These are phyloP conservation scores for Cosmorhoe ocellata DNA, from an alignment of 2,888 invertebrate species.

Conservation along the genomic window DNA sequence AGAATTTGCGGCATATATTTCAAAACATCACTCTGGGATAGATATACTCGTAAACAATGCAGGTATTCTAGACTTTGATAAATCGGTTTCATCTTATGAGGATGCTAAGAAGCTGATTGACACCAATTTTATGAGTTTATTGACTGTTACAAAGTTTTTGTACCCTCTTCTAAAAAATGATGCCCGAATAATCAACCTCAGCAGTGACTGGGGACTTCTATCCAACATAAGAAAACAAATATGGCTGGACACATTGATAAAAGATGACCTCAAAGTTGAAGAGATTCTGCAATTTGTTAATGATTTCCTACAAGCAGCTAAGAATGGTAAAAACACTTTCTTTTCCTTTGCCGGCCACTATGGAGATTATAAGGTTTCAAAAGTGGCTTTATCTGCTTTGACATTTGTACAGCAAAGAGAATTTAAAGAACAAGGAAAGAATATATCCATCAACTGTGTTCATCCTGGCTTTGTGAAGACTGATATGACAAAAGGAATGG, in stretches of 20 bases:
- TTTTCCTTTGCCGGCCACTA: constrained; percentile 71
- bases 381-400: constrained; percentile 74
- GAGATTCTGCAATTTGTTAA: constrained; percentile 80
- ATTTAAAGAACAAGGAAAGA: constrained; percentile 74
- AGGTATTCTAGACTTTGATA: constrained; percentile 86
- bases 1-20: constrained; percentile 82
- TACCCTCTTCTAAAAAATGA: constrained; percentile 87
- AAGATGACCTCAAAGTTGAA: constrained; percentile 74
- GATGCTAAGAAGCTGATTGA: constrained; percentile 88
- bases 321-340: constrained; percentile 69
- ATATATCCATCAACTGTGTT: constrained; percentile 75
- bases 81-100: constrained; percentile 83
- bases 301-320: constrained; percentile 81
- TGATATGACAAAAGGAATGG: constrained; percentile 78
- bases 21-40: constrained; percentile 84
- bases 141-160: constrained; percentile 85
- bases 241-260: constrained; percentile 70
- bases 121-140: constrained; percentile 87
- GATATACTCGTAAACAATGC: constrained; percentile 91
- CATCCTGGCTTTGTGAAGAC: constrained; percentile 78
- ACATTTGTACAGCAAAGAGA: constrained; percentile 75
- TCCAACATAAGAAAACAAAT: constrained; percentile 73
- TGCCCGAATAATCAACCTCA: constrained; percentile 90
- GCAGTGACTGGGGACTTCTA: constrained; percentile 82
- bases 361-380: constrained; percentile 78